Base-by-base conservation (phyloP, 2,888 invertebrate genomes). In the Octonoba sinensis region DNA sequence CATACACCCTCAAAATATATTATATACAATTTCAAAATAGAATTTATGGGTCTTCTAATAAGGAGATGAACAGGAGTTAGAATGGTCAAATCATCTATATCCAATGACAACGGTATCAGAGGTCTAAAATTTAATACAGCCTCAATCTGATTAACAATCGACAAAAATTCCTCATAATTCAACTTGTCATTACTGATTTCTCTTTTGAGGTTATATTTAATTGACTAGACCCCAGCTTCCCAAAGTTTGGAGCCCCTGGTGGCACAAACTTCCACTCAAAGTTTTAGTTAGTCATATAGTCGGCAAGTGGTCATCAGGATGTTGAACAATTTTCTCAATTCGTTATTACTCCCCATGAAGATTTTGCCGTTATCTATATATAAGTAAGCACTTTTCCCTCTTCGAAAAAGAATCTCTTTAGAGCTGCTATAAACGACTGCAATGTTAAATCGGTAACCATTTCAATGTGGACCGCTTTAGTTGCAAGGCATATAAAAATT, bases 151-250 rank as follows among this genome's bases (percentile, higher is more conserved):
- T n/a, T n/a, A n/a, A n/a, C n/a, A n/a, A n/a, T n/a, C n/a, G n/a
- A n/a, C n/a, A n/a, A n/a, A n/a, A n/a, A n/a, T n/a, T n/a, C n/a
- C n/a, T n/a, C n/a, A n/a, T n/a, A n/a, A n/a, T n/a, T n/a, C n/a
- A n/a, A n/a, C n/a, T n/a, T n/a, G 47, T 47, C 47, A 47, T 47
- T 15, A 47, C 12, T 1, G 85, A 90, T 8, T 67, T 87, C 22
- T 51, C 69, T 0, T 81, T 84, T 0, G 90, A 89, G 90, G 87
- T 90, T 1, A 71, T 89, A 1, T 83, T 86, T 4, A 88, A 86
- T 74, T 87, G 88, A 3, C 82, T 85, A 2, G 88, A 88, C 0
- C 67, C 77, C 2, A 69, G 73, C 6, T 86, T 88, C 16, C 87
- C 87, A 0, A n/a, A n/a, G n/a, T n/a, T n/a, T n/a, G n/a, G n/a